Base-by-base conservation (phyloP, 2,888 invertebrate genomes). In the Apodemia hepburni region DNA sequence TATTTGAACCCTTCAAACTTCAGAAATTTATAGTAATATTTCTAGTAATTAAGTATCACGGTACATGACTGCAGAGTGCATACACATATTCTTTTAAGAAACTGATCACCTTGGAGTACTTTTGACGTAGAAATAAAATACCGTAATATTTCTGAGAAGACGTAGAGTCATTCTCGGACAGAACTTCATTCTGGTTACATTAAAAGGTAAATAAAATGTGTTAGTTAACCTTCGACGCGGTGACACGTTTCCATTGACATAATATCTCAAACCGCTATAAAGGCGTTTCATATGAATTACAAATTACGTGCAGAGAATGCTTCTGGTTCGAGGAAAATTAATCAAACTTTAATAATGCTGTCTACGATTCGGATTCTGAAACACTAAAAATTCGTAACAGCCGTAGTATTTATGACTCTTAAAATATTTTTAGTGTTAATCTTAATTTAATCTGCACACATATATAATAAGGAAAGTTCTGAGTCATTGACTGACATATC, bases 201-300 rank as follows among this genome's bases (percentile, higher is more conserved):
- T 73, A 61, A 65, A 68, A 68, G 69, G 61, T 62, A 63, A 66
- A 64, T 58, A 59, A 61, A 63, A 54, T 49, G 57, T 63, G 68
- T 54, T 54, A 7, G 54, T 27, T 54, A 22, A 65, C 70, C 71
- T 71, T 72, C 69, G 66, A 57, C 15, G 62, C 49, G 18, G 60
- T 62, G 62, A 63, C 64, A 64, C 66, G 65, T 69, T 64, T 67
- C 65, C 67, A 70, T 72, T 74, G 72, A 72, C 69, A 69, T 66
- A 66, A 68, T 38, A 38, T 38, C 66, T 51, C 51, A 51, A 9
- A 51, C 8, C 18, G 2, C 4, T 3, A 3, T 11, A 11, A 51
- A 18, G 18, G 51, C 18, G 3, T 51, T 51, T 51, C 51, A 51
- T 18, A 51, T 11, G 22, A 22, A 38, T 38, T 38, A 0, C 0